Evolutionary conservation across 2,797 vertebrate genomes (phyloP).

Genomic region (Danio aesculapii): DNA sequence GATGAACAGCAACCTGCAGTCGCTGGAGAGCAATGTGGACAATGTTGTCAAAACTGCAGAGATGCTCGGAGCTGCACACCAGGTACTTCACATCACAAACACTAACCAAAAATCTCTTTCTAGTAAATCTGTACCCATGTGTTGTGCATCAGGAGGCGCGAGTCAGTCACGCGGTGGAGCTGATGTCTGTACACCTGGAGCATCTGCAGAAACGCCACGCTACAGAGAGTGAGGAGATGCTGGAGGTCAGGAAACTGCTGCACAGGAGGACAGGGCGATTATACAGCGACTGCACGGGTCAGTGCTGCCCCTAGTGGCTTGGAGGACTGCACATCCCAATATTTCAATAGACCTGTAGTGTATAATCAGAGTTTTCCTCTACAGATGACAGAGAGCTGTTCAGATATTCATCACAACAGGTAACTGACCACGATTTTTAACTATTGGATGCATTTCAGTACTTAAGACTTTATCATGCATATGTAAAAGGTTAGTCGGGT

Average conservation of each 20-base stretch:
- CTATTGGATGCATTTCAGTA: background rate
- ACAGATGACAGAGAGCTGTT: constrained; percentile 55
- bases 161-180: constrained; percentile 70
- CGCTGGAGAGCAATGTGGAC: constrained; percentile 57
- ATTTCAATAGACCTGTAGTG: background rate
- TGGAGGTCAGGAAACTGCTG: constrained; percentile 76
- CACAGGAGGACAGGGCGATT: constrained; percentile 73
- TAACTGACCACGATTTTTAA: background rate
- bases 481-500: background rate
- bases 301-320: constrained; percentile 50
- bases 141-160: constrained; percentile 72
- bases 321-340: background rate
- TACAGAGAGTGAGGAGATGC: constrained; percentile 73
- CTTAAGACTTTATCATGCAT: background rate
- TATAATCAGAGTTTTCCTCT: constrained; percentile 9
- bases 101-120: background rate
- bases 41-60: constrained; percentile 65
- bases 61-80: constrained; percentile 74
- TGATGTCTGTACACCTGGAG: constrained; percentile 78
- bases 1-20: constrained; percentile 66
- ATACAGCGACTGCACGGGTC: constrained; percentile 73
- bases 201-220: constrained; percentile 73
- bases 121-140: background rate
- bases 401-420: constrained; percentile 24
- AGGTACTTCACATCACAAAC: constrained; percentile 62